phyloP scores from a whole-genome alignment of 2,113 vertebrate genomes.

The Mus spicilegus region DNA sequence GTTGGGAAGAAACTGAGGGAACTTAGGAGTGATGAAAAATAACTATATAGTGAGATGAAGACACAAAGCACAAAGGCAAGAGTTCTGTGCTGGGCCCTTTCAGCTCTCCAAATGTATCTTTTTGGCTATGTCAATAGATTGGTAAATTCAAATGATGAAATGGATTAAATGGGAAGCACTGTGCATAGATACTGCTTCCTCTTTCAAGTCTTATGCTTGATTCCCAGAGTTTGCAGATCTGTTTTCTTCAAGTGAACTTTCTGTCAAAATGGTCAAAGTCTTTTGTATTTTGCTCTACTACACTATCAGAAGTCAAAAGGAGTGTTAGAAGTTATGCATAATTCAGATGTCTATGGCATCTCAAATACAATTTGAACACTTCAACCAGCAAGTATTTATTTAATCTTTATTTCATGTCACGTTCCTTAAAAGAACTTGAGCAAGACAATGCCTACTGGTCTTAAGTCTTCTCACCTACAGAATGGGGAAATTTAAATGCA shows the following conservation, averaged over 20 bases:
- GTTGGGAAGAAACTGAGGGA: slow-evolving; percentile 26
- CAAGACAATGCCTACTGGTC: slow-evolving; percentile 9
- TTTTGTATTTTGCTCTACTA: background rate
- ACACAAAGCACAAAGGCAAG: background rate
- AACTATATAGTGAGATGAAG: slow-evolving; percentile 38
- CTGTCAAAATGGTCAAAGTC: background rate
- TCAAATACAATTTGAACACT: slow-evolving; percentile 46
- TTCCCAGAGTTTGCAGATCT: background rate
- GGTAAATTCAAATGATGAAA: slow-evolving; percentile 25
- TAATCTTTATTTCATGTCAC: background rate
- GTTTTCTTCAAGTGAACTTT: slow-evolving; percentile 37
- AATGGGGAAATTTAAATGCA: slow-evolving; percentile 23
- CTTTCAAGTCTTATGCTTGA: background rate
- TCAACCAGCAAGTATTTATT: background rate
- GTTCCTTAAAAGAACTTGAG: slow-evolving; percentile 13
- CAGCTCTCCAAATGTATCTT: background rate
- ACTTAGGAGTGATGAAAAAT: background rate
- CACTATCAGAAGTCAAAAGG: background rate
- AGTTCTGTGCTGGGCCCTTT: background rate
- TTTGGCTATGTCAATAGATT: background rate
- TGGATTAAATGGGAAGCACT: background rate
- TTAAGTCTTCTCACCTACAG: slow-evolving; percentile 4
- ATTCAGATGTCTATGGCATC: background rate
- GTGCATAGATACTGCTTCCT: slow-evolving; percentile 1
- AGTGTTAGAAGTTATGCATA: slow-evolving; percentile 8